Evolutionary conservation across 2,113 vertebrate genomes (phyloP).

Genomic region (Sigmodon hispidus): DNA sequence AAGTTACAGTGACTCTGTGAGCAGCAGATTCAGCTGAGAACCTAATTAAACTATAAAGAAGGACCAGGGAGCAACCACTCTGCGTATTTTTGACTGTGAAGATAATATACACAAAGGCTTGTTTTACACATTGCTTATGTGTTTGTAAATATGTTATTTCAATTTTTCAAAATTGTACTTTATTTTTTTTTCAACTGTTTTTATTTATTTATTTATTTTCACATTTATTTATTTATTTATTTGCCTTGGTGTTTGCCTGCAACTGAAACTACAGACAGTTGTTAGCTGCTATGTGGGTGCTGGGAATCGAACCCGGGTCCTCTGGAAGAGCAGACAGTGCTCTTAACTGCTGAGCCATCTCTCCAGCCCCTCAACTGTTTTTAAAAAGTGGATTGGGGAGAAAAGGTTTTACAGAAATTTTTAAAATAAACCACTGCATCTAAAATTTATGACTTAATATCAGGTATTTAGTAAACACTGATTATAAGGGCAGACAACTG

Average conservation of each 20-base stretch:
- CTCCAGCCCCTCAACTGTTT: no score
- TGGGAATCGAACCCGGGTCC: no score
- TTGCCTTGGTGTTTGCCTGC: no score
- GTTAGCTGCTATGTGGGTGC: no score
- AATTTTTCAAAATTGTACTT: no score
- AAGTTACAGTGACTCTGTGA: background rate
- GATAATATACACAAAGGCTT: background rate
- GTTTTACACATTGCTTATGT: background rate
- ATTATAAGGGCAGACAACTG: slow-evolving; percentile 22
- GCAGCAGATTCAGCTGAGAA: slow-evolving; percentile 12
- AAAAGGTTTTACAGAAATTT: background rate
- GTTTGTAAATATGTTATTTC: background rate
- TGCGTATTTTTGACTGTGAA: background rate
- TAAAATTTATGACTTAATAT: slow-evolving; percentile 30
- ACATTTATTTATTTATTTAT: no score
- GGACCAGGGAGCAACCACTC: background rate
- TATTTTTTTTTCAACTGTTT: no score
- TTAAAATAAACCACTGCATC: background rate
- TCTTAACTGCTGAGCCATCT: no score
- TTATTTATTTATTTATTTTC: no score
- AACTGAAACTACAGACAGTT: no score
- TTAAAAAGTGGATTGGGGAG: background rate
- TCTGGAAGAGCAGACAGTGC: no score
- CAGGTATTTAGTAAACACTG: slow-evolving; percentile 22
- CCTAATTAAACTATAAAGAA: background rate